Percentiles rank a stretch among this genome's conserved stretches.
Evolutionary conservation across 2,797 vertebrate genomes (phyloP).

Genomic region (Schizopygopsis pylzovi): DNA sequence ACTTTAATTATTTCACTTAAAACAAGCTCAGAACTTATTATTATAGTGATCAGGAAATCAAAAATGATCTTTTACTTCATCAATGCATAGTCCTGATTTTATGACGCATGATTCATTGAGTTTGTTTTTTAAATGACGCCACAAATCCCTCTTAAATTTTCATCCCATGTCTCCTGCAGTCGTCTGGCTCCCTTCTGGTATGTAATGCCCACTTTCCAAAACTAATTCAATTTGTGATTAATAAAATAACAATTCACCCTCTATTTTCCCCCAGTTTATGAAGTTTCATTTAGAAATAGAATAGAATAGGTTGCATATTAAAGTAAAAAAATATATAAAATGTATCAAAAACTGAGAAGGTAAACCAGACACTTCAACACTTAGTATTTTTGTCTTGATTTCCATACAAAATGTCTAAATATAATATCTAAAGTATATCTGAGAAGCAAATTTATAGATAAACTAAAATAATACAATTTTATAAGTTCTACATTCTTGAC

Average conservation of each 20-base stretch:
- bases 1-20: background rate
- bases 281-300: background rate
- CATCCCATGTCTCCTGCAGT: background rate
- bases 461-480: background rate
- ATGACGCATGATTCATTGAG: background rate
- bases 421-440: background rate
- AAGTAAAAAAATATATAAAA: background rate
- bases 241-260: background rate
- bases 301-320: background rate
- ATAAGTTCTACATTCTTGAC: background rate
- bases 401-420: background rate
- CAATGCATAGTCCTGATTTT: background rate
- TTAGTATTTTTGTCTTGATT: background rate
- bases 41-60: slow-evolving; percentile 1
- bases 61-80: background rate
- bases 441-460: background rate
- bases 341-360: too few species aligned
- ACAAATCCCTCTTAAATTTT: background rate
- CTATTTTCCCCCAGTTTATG: background rate
- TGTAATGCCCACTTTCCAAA: background rate
- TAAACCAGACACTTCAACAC: slow-evolving; percentile 2
- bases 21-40: background rate
- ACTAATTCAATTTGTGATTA: background rate
- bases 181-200: background rate
- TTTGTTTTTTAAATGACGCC: background rate